phyloP scores from a whole-genome alignment of 2,113 vertebrate species.

The Chlorocebus sabaeus region DNA sequence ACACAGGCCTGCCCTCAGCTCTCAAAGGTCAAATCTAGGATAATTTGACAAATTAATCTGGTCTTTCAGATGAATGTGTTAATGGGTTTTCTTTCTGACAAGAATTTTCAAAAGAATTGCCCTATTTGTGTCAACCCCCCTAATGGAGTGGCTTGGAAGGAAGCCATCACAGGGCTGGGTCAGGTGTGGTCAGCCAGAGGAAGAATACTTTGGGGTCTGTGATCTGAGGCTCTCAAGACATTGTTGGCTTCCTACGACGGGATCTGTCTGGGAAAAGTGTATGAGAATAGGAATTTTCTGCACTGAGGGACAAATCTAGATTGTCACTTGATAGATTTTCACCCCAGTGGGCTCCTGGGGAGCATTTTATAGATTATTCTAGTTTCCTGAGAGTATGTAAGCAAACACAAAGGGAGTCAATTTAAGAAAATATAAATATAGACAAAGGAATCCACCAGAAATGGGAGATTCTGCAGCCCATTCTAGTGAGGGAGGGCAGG shows the following conservation, averaged over 20 bases:
- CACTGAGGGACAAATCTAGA: neutral
- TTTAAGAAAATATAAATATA: neutral
- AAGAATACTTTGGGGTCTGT: neutral
- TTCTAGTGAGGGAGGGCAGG: neutral
- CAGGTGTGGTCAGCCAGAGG: neutral
- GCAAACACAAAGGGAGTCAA: neutral
- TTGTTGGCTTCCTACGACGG: neutral
- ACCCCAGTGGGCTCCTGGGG: neutral
- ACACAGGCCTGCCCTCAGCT: neutral
- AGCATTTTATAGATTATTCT: constrained; percentile 5
- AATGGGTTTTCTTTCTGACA: neutral
- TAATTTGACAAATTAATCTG: neutral
- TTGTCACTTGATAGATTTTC: neutral
- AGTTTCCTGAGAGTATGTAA: constrained; percentile 7
- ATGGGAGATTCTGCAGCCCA: neutral
- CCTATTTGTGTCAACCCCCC: neutral
- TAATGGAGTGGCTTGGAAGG: neutral
- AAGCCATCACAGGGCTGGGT: neutral
- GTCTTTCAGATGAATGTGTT: constrained; percentile 6
- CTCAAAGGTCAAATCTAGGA: constrained; percentile 12
- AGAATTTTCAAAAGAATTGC: neutral
- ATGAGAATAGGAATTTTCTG: neutral
- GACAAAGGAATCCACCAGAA: neutral
- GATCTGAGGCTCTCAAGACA: neutral
- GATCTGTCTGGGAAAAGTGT: neutral